Base-by-base conservation (phyloP, 2,888 invertebrate genomes). In the Crematogaster levior region DNA sequence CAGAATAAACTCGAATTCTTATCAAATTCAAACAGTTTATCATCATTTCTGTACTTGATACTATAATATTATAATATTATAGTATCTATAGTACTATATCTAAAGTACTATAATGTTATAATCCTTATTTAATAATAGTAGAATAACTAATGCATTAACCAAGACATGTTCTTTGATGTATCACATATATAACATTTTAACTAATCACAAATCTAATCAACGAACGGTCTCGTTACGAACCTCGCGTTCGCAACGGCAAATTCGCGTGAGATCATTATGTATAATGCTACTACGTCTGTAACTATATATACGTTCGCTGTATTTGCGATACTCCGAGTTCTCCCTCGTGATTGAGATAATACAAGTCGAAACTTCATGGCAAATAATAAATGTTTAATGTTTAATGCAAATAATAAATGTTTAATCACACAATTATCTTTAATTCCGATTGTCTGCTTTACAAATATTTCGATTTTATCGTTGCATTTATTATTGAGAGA, bases 141-240 rank as follows among this genome's bases (percentile, higher is more conserved):
- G 34, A 18, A 40, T 1, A 56, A 21, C 21, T 4, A 24, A 18
- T 10, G 12, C 3, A 53, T 66, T 77, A 77, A 43, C 43, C 30
- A 56, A 77, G 43, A 43, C 66, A 66, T 40, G 15, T 65, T 53
- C 27, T 12, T 68, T 34, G 58, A 21, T 56, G 24, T 51, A 48
- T 74, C 24, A n/a, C 2, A 10, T 53, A 34, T 65, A 68, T 77
- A 77, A 79, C 43, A 56, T 56, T 43, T 40, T 53, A 66, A 66
- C 70, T 82, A 83, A 88, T 88, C 84, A 86, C 82, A 83, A 88
- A 88, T 88, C 89, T 88, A 88, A 88, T 88, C 89, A 88, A 79
- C 84, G 82, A 79, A 56, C 61, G 66, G 37, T 73, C 82, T 86
- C 70, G 79, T 87, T 88, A 87, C 72, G 58, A 58, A 66, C 51